Base-by-base conservation (phyloP, 2,888 invertebrate genomes). In the Calameuta pallipes region DNA sequence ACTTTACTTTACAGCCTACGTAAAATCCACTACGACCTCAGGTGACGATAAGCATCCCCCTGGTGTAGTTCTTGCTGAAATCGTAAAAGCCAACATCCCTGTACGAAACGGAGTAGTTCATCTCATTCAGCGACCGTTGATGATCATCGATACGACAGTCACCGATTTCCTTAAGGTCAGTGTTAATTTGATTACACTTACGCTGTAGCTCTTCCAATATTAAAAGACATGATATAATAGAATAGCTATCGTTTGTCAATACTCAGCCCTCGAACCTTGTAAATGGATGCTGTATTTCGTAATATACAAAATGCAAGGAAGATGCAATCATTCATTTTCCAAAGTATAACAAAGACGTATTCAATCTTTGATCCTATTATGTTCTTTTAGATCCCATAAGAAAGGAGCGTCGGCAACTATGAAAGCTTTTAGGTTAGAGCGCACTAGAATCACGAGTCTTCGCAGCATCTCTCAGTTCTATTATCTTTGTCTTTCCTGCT, bases 101-200 rank as follows among this genome's bases (percentile, higher is more conserved):
- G 97, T 98, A 37, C 95, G 95, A 88, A 98, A 98, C 88, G 98
- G 98, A 56, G 98, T 98, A 0, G 95, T 98, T 6, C 98, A 98
- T 92, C 94, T 98, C 82, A 98, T 98, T 84, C 96, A 97, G 87
- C 94, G 97, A 83, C 98, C 98, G 0, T 93, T 98, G 30, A 97
- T 98, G 96, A 95, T 98, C 79, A 96, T 97, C 76, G 97, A 98
- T 88, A 96, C 96, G n/a, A 96, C 96, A 4, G 95, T 98, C 82
- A 95, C 95, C 83, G 95, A 97, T 90, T 96, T 97, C 88, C 93
- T 98, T 79, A 95, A 96, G 96, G 97, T 97, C 93, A 93, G 94
- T 92, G 82, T 23, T 56, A 9, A 56, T 23, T 56, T 2, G 23
- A 56, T 56, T 56, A 41, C 15, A 15, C 6, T 15, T 15, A 9